These are phyloP conservation scores for Drosophila baimaii DNA, from an alignment of 1,140 invertebrate species.

Conservation along the genomic window DNA sequence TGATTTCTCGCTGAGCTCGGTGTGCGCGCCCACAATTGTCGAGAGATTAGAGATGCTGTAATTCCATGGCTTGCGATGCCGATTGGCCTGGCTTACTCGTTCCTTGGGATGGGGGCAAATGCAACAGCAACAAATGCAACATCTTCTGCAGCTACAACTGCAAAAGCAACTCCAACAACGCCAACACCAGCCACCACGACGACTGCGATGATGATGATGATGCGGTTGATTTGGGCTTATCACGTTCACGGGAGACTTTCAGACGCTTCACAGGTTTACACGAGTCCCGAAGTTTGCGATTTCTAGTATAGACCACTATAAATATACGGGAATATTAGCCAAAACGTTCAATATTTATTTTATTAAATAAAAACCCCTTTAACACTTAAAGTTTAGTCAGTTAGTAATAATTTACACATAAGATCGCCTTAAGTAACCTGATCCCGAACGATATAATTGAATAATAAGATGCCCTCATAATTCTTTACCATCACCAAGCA, in stretches of 20 bases:
- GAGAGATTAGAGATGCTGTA: conserved; percentile 82
- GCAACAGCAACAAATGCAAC: conserved; percentile 26
- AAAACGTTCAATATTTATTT: no score
- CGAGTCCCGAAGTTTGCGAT: conserved; percentile 27
- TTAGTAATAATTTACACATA: not conserved
- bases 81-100: conserved; percentile 45
- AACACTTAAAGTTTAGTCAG: not conserved
- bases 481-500: not conserved
- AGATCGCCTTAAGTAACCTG: conserved; percentile 1
- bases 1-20: conserved; percentile 65
- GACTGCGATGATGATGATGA: conserved; percentile 64
- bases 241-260: conserved; percentile 75
- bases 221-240: conserved; percentile 78
- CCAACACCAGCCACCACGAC: conserved; percentile 49
- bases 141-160: conserved; percentile 27
- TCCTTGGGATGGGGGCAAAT: conserved; percentile 15
- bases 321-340: not conserved
- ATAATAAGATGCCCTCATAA: conserved; percentile 20
- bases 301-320: not conserved
- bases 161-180: conserved; percentile 50
- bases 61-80: conserved; percentile 66
- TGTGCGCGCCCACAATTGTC: conserved; percentile 80
- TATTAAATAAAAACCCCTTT: no score
- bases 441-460: conserved; percentile 11
- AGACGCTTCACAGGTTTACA: conserved; percentile 73